phyloP scores from a whole-genome alignment of 2,113 vertebrate species.

The Vombatus ursinus region DNA sequence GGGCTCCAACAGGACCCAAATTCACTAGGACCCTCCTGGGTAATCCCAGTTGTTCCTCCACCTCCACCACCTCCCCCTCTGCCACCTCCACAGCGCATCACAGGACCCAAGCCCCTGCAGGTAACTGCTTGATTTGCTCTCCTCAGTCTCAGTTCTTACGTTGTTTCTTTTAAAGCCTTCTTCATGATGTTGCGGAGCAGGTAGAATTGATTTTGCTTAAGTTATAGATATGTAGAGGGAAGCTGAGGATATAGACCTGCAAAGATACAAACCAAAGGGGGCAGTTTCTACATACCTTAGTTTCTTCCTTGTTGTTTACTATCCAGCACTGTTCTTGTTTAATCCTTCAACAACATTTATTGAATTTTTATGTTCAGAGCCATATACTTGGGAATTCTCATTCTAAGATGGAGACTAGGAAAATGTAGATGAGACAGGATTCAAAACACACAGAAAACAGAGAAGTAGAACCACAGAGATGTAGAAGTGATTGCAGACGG shows the following conservation, averaged over 20 bases:
- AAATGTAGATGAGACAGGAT: neutral
- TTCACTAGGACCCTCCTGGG: constrained; percentile 74
- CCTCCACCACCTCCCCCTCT: constrained; percentile 84
- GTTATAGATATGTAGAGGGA: neutral
- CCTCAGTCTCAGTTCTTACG: neutral
- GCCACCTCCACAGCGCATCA: constrained; percentile 89
- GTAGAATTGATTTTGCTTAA: neutral
- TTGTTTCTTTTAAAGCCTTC: neutral
- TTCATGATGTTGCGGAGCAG: neutral
- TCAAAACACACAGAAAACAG: neutral
- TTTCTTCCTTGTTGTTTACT: neutral
- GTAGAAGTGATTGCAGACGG: neutral
- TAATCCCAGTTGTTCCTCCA: constrained; percentile 79
- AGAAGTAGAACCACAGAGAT: neutral
- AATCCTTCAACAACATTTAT: neutral
- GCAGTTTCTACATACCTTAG: too few species aligned
- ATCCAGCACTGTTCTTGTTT: neutral
- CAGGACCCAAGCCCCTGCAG: constrained; percentile 92
- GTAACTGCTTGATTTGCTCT: constrained; percentile 69
- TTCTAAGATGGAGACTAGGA: neutral
- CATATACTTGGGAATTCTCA: neutral
- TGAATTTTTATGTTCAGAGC: neutral
- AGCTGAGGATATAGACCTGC: neutral
- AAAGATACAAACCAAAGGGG: neutral
- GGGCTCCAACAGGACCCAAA: constrained; percentile 72